phyloP scores from a whole-genome alignment of 2,888 invertebrate species.

The Thelaira solivaga region DNA sequence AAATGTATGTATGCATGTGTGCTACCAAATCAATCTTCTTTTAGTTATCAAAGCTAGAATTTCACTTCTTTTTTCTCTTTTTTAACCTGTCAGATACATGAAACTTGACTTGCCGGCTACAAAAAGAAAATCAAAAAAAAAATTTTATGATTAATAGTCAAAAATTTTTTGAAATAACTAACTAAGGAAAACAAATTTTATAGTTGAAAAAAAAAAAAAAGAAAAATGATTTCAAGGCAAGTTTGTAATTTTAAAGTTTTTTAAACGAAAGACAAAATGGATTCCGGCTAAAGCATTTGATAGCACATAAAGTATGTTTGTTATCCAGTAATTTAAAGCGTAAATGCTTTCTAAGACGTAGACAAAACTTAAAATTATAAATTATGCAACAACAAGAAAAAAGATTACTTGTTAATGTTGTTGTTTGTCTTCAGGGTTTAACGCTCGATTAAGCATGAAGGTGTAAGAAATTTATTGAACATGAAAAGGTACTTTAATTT shows the following conservation, averaged over 20 bases:
- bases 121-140: constrained; percentile 5
- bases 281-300: neutral
- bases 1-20: neutral
- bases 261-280: neutral
- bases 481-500: constrained; percentile 37
- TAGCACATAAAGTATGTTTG: neutral
- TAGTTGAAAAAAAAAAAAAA: neutral
- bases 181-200: neutral
- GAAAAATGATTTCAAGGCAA: too few species aligned
- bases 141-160: constrained; percentile 51
- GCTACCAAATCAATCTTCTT: constrained; percentile 40
- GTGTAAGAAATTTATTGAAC: constrained; percentile 52
- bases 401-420: neutral
- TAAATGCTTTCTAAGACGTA: too few species aligned
- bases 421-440: constrained; percentile 17
- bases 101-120: constrained; percentile 48
- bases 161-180: constrained; percentile 11
- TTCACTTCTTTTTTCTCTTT: neutral
- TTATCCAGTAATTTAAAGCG: too few species aligned
- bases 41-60: neutral
- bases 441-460: constrained; percentile 52
- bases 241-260: constrained; percentile 6
- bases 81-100: constrained; percentile 54
- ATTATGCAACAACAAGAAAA: neutral
- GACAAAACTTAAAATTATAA: too few species aligned